Base-by-base conservation (phyloP, 2,888 invertebrate species). In the Rhorus exstirpatorius region DNA sequence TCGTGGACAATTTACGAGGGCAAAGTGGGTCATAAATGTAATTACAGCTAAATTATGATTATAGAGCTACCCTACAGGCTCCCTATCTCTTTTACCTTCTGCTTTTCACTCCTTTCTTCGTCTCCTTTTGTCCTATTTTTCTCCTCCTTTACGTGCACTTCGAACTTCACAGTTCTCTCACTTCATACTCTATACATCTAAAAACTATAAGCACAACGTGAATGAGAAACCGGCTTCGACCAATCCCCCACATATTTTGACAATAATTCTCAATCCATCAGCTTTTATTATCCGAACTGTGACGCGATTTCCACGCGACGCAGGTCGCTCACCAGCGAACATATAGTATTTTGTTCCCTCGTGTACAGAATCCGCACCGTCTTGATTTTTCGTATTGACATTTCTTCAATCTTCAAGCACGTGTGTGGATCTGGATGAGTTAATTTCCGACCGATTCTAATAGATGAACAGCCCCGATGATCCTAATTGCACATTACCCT, bases 21-120 rank as follows among this genome's bases (percentile, higher is more conserved):
- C 88, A 91, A 91, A 91, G 88, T 91, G 91, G 90, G 88, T 90
- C 91, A 90, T 92, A 92, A 92, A 92, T 91, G 91, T 91, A 91
- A 91, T 92, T 91, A 91, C 87, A 89, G 86, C 87, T 88, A 89
- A 91, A 92, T 91, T 89, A 91, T 92, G 91, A 91, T 91, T 91
- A 92, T 90, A 91, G 87, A 91, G 89, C 88, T 89, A 90, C 87
- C 86, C 87, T 81, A 81, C 82, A 61, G 71, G 26, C 53, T 51
- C 68, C 17, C 49, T 60, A 12, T 49, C 17, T 21, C 55, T 26
- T 58, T 61, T 70, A 58, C 58, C 63, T 61, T 26, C 71, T 35
- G 21, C 49, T 68, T 67, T 72, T 72, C 51, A 38, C 21, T 63
- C 68, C 49, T 38, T 26, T 0, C 12, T 63, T 35, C 35, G 21